A percentile compares a stretch with the other conserved stretches of the same genome.
Conservation (phyloP, 2,113 vertebrate species). For the Typhlomys cinereus region DNA sequence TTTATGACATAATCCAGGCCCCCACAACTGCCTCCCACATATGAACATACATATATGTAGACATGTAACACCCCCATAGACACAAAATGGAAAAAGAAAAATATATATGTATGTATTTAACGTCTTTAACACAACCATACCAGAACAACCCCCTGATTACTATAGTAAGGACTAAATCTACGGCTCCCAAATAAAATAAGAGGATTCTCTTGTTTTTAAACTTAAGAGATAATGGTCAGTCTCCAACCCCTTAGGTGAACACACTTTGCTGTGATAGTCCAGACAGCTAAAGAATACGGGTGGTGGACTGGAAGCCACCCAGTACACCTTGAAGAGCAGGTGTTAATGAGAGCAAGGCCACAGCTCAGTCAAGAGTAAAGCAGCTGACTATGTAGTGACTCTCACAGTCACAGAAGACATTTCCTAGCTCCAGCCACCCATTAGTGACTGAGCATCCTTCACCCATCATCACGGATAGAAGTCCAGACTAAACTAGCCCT, state of each 20-base stretch:
- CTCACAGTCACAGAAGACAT: neutral
- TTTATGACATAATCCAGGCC: no score
- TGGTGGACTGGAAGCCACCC: neutral
- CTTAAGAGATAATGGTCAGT: neutral
- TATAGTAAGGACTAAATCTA: neutral
- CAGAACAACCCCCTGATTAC: neutral
- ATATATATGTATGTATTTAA: no score
- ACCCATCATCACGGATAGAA: neutral
- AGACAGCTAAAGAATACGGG: neutral
- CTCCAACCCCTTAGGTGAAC: neutral
- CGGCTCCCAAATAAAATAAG: neutral
- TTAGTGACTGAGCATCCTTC: neutral
- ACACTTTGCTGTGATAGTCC: neutral
- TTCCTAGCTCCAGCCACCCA: neutral
- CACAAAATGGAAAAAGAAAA: no score
- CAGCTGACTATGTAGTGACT: neutral
- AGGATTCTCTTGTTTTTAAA: conserved; percentile 4
- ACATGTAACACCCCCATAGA: no score
- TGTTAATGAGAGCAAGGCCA: neutral
- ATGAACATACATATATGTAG: no score
- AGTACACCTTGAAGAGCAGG: neutral
- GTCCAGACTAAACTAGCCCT: neutral
- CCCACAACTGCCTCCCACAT: no score
- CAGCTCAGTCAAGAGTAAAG: neutral
- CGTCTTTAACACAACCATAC: neutral